Evolutionary conservation across 1,140 invertebrate species (phyloP).

Genomic region (Microplitis mediator): DNA sequence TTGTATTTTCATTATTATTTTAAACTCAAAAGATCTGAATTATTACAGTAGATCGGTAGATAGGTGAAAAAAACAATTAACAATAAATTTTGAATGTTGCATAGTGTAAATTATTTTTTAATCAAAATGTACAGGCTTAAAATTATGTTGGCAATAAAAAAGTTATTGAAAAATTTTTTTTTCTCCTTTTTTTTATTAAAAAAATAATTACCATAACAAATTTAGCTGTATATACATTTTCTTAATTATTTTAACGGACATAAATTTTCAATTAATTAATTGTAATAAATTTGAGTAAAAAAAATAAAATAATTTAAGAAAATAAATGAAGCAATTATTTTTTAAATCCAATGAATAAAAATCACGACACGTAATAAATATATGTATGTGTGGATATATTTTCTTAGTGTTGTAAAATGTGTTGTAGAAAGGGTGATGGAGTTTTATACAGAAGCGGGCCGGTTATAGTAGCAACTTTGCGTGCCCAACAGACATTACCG

Average conservation of each 20-base stretch:
- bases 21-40: not conserved
- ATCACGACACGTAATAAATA: not conserved
- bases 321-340: not conserved
- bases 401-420: conserved; percentile 12
- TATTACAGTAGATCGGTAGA: conserved; percentile 1
- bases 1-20: conserved; percentile 11
- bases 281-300: not conserved
- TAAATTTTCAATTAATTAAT: not conserved
- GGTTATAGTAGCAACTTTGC: conserved; percentile 39
- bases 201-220: no score
- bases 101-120: no score
- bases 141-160: not conserved
- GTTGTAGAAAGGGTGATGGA: not conserved
- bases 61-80: conserved; percentile 19
- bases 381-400: not conserved
- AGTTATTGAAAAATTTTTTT: not conserved
- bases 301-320: not conserved
- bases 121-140: not conserved
- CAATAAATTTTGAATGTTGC: conserved; percentile 17
- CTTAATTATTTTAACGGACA: not conserved
- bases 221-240: no score
- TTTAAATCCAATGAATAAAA: conserved; percentile 10
- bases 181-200: no score
- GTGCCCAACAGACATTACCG: conserved; percentile 54
- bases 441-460: not conserved